Base-by-base conservation (phyloP, 2,113 vertebrate genomes). In the Felis chaus region DNA sequence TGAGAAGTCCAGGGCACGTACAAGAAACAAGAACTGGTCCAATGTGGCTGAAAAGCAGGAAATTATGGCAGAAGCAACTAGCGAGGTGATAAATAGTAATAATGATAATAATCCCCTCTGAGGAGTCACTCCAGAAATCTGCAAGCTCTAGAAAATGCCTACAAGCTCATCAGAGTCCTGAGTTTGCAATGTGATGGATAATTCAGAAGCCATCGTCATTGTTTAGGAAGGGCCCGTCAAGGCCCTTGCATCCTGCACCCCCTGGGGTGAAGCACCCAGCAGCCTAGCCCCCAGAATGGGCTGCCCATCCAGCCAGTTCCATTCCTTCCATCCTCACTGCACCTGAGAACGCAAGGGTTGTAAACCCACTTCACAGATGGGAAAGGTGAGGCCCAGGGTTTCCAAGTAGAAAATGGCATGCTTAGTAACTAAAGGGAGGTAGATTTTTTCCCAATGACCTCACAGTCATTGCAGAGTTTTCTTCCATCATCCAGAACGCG, bases 201-300 rank as follows among this genome's bases (percentile, higher is more conserved):
- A 65, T 5, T 27, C 89, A 33, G n/a, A 63, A 85, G 36, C 31
- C 36, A 25, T 7, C 12, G 7, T 12, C 11, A 16, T 4, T 36
- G 25, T 33, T 48, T 33, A 0, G 14, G 5, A 7, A 33, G 2
- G 36, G 39, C 23, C 39, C 3, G 0, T 53, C 14, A 27, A 5
- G 65, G 10, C 73, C 18, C 2, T 16, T 48, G 45, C 82, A 45
- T 45, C 61, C 48, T 55, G 29, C 29, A 21, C 57, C 36, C 6
- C 0, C 33, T 23, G 68, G 11, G 76, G 33, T 27, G 41, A 6
- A 15, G 21, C 7, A 0, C 36, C 36, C 61, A 57, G 29, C 39
- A 79, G 16, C 45, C 39, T 7, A 3, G 33, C 15, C 15, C 55
- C 61, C 1, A 2, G 50, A 39, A 73, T 0, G 0, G 25, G 3